Base-by-base conservation (phyloP, 1,140 invertebrate species). In the Mycetomoellerius zeteki region DNA sequence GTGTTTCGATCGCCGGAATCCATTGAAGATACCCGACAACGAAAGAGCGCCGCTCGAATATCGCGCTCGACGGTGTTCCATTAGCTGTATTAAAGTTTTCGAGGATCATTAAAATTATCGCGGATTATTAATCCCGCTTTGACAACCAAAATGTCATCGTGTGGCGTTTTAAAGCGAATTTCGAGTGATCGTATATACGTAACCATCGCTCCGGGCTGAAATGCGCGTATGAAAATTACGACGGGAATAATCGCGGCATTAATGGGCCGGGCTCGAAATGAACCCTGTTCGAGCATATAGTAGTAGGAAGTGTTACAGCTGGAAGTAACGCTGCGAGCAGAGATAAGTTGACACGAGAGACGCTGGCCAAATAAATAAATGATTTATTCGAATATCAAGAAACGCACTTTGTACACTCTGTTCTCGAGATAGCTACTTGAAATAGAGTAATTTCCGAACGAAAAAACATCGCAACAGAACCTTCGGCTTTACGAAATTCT, bases 31-130 rank as follows among this genome's bases (percentile, higher is more conserved):
- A 30, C 16, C 10, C 52, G 67, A 47, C 19, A 47, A 73, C n/a
- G 10, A 58, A 27, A 82, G 19, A 72, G 54, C 8, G 24, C 24
- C 16, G n/a, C 30, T 82, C 43, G 27, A 78, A 76, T 37, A 64
- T 43, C 47, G 4, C 19, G 54, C 37, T 37, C 43, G n/a, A 50
- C 69, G 54, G 60, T 84, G 69, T 73, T 84, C 54, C 80, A 84
- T 84, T 75, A 75, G 69, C 69, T 19, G 56, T 47, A 54, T 75
- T 84, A 84, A 73, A 84, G 37, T 73, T 84, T 84, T 84, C 54
- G 54, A 84, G 67, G 69, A 84, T 60, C 69, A 73, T 84, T 73
- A 84, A 75, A 84, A 75, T 84, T 75, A 84, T 50, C 54, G 69
- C 54, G 27, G 24, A 60, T 73, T 75, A 84, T 73, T 84, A 60